Conservation (phyloP, 2,113 vertebrate species). For the Ahaetulla prasina region DNA sequence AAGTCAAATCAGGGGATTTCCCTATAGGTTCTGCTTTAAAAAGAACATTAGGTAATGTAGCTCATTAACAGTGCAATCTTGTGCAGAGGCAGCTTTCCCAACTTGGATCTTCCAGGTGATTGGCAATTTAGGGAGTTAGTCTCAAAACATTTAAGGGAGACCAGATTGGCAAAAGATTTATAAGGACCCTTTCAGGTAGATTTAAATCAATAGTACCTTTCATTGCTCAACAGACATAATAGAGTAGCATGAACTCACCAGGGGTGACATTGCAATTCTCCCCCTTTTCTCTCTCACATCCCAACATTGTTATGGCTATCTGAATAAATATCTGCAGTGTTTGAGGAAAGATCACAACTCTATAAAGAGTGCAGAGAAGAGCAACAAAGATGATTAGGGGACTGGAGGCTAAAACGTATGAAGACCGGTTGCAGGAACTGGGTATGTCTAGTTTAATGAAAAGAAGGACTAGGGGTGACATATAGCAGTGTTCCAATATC, state of each 20-base stretch:
- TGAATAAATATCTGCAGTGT: background rate
- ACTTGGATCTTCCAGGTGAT: background rate
- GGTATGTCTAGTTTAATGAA: too few relatives aligned
- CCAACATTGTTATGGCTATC: background rate
- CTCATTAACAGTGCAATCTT: slow-evolving; percentile 20
- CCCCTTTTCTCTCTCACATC: background rate
- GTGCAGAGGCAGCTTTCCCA: background rate
- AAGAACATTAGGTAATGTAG: slow-evolving; percentile 37
- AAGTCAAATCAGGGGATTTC: slow-evolving; percentile 53
- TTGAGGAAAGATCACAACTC: background rate
- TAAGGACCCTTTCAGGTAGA: background rate
- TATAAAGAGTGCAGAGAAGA: too few relatives aligned
- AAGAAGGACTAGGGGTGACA: too few relatives aligned
- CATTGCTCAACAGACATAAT: background rate
- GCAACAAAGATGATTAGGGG: too few relatives aligned
- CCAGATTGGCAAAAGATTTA: background rate
- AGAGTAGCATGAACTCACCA: background rate
- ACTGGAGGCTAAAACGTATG: too few relatives aligned
- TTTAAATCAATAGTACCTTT: background rate
- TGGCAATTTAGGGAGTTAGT: background rate
- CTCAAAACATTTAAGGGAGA: background rate
- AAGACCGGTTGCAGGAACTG: too few relatives aligned
- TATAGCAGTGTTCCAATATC: too few relatives aligned
- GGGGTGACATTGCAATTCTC: background rate
- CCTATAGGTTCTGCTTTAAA: slow-evolving; percentile 12